Evolutionary conservation across 2,888 invertebrate species (phyloP).

Genomic region (Drosophila kambysellisi): DNA sequence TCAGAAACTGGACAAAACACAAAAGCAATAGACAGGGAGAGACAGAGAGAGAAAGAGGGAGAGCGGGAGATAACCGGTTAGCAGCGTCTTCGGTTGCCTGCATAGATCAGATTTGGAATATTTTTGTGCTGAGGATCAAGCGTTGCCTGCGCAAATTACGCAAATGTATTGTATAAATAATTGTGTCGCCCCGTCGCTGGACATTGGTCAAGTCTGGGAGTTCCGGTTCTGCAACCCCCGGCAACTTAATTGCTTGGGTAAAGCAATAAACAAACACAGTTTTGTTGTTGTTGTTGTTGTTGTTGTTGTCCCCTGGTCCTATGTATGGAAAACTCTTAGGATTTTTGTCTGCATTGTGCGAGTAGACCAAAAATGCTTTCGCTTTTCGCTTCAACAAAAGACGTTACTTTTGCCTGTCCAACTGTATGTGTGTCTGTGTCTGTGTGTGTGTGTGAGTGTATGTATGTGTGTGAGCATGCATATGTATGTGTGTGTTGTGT

Average conservation of each 20-base stretch:
- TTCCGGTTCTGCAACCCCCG: conserved; percentile 53
- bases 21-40: neutral
- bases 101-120: conserved; percentile 39
- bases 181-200: conserved; percentile 61
- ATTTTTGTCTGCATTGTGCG: conserved; percentile 53
- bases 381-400: conserved; percentile 63
- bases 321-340: conserved; percentile 21
- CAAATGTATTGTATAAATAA: conserved; percentile 83
- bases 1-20: conserved; percentile 49
- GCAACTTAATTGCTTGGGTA: conserved; percentile 70
- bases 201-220: conserved; percentile 63
- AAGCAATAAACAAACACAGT: conserved; percentile 78
- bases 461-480: neutral
- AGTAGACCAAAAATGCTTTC: conserved; percentile 72
- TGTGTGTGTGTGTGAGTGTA: too few relatives aligned
- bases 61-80: conserved; percentile 36
- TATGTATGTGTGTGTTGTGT: conserved; percentile 2
- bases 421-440: neutral
- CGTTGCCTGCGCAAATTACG: conserved; percentile 79
- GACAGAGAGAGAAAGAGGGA: neutral
- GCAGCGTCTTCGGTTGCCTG: conserved; percentile 44
- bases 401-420: conserved; percentile 69
- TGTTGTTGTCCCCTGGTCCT: conserved; percentile 3
- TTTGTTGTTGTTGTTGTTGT: conserved; percentile 8
- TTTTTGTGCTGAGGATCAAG: conserved; percentile 38